Percentiles rank a stretch among this genome's conserved stretches.
phyloP scores from a whole-genome alignment of 1,140 invertebrate genomes.

The Sweltsa coloradensis region DNA sequence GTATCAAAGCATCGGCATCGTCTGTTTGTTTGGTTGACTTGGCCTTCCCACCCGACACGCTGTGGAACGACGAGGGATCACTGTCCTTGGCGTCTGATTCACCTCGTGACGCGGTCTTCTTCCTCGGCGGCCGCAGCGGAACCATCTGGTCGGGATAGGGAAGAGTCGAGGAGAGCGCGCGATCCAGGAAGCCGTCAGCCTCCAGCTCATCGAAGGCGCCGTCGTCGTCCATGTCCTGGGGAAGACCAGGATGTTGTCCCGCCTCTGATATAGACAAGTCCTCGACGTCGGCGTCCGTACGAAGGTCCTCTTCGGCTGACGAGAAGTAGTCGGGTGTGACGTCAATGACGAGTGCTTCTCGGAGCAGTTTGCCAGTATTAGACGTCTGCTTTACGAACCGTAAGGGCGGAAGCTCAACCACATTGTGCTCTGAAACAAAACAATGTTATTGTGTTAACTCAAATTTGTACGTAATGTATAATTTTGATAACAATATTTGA shows the following conservation, averaged over 20 bases:
- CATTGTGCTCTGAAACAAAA: constrained; percentile 51
- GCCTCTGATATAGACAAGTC: constrained; percentile 66
- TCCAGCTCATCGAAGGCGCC: constrained; percentile 26
- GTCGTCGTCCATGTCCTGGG: constrained; percentile 27
- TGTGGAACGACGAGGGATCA: no score
- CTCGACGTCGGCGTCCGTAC: constrained; percentile 74
- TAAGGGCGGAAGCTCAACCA: constrained; percentile 77
- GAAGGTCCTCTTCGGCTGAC: constrained; percentile 51
- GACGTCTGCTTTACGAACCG: constrained; percentile 81
- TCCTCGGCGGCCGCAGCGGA: constrained; percentile 25
- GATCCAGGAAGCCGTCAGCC: constrained; percentile 27
- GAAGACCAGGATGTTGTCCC: constrained; percentile 11
- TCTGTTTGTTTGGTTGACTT: background rate
- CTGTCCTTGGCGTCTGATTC: no score
- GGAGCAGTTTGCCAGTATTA: constrained; percentile 68
- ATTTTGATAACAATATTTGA: no score
- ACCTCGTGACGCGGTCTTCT: background rate
- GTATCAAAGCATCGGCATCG: constrained; percentile 29
- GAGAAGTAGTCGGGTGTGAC: constrained; percentile 73
- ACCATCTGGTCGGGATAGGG: constrained; percentile 15
- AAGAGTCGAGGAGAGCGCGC: constrained; percentile 20
- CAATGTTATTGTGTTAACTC: no score
- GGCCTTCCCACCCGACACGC: constrained; percentile 16
- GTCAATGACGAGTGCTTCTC: constrained; percentile 86
- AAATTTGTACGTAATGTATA: no score